Conservation (phyloP, 2,888 invertebrate genomes). For the Ceraclea dissimilis region DNA sequence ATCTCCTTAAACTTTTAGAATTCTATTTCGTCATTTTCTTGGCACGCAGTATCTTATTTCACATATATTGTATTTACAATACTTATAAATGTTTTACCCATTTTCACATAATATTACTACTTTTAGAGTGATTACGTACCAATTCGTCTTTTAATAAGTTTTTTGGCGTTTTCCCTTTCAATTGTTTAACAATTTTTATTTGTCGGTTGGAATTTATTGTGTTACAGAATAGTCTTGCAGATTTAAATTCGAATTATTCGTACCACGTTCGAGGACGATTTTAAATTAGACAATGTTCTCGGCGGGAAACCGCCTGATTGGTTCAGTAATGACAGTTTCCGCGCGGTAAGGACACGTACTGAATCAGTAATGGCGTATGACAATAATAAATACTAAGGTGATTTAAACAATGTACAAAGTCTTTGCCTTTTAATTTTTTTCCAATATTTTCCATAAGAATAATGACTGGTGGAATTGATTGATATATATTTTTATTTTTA, state of each 20-base stretch:
- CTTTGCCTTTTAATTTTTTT: not conserved
- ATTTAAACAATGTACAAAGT: conserved; percentile 2
- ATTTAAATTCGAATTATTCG: conserved; percentile 18
- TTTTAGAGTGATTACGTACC: too few species aligned
- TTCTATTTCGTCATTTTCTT: too few species aligned
- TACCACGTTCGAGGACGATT: conserved; percentile 15
- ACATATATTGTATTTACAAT: too few species aligned
- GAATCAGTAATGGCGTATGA: conserved; percentile 14
- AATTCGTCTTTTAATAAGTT: too few species aligned
- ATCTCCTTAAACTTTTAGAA: too few species aligned
- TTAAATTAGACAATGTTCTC: conserved; percentile 18
- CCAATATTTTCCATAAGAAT: not conserved
- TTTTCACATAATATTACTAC: too few species aligned
- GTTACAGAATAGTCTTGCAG: too few species aligned
- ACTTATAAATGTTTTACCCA: too few species aligned
- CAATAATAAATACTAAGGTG: conserved; percentile 4
- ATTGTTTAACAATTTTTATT: too few species aligned
- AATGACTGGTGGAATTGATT: not conserved
- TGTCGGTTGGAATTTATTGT: too few species aligned
- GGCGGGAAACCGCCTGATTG: conserved; percentile 10
- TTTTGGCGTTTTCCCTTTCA: too few species aligned
- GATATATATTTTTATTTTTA: not conserved
- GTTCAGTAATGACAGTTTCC: conserved; percentile 13
- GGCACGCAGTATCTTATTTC: too few species aligned
- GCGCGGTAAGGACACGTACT: conserved; percentile 6